A percentile compares a stretch with the other conserved stretches of the same genome.
Evolutionary conservation across 2,888 invertebrate species (phyloP).

Genomic region (Reticulitermes lucifugus): DNA sequence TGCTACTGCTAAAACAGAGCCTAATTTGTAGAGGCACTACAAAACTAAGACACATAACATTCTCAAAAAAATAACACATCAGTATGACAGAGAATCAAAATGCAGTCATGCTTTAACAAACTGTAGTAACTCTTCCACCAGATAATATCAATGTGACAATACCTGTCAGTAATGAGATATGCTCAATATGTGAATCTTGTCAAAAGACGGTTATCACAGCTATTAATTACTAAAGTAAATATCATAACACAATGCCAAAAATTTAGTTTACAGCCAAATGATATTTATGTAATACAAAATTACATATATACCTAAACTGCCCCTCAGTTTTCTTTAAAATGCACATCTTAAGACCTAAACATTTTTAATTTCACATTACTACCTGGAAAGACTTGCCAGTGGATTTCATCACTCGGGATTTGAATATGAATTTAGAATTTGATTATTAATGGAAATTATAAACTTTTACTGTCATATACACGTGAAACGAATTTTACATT

Average conservation of each 20-base stretch:
- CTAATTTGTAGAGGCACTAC: neutral
- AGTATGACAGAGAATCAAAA: neutral
- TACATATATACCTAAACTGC: neutral
- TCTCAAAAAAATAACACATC: neutral
- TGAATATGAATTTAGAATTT: no score
- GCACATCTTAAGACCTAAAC: neutral
- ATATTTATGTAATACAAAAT: neutral
- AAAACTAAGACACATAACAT: neutral
- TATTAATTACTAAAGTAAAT: neutral
- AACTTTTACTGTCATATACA: no score
- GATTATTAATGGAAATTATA: no score
- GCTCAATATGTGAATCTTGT: conserved; percentile 20
- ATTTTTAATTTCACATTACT: neutral
- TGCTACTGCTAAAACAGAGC: neutral
- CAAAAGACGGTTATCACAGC: conserved; percentile 1
- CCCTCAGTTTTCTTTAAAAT: conserved; percentile 12
- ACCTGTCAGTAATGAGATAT: neutral
- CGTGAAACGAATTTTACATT: no score
- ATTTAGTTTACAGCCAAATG: neutral
- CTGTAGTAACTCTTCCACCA: neutral
- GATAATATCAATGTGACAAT: neutral
- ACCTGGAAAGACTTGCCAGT: no score
- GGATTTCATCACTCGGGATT: no score
- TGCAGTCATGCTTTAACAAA: conserved; percentile 14
- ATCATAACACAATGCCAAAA: neutral